Evolutionary conservation across 2,797 vertebrate species (phyloP).

Genomic region (Lepidocolaptes lacrymiger): DNA sequence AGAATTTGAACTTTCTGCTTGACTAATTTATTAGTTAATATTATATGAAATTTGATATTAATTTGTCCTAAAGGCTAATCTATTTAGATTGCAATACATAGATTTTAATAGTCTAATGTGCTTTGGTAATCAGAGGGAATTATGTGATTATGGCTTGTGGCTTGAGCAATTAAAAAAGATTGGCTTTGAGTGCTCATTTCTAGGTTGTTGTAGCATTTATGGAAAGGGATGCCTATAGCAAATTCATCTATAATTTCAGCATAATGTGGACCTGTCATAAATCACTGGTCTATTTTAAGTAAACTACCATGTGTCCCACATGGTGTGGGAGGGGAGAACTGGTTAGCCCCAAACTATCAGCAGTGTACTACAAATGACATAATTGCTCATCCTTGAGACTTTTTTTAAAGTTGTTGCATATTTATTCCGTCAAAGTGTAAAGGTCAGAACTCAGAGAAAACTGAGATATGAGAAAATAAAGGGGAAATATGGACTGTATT

Average conservation of each 20-base stretch:
- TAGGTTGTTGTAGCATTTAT: not conserved
- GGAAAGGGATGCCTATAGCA: not conserved
- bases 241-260: not conserved
- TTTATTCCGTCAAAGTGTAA: not conserved
- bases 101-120: not conserved
- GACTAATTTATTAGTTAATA: constrained; percentile 37
- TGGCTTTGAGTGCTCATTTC: not conserved
- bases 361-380: not conserved
- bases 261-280: not conserved
- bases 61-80: constrained; percentile 33
- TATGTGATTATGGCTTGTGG: not conserved
- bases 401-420: not conserved
- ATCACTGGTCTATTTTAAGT: not conserved
- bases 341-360: not conserved
- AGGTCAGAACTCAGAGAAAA: not conserved
- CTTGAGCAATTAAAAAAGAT: not conserved
- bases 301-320: rapidly evolving
- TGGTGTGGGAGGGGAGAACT: not conserved
- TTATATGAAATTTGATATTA: constrained; percentile 21
- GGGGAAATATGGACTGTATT: not conserved
- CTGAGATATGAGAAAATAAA: not conserved
- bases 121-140: constrained; percentile 19
- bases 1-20: constrained; percentile 12
- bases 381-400: rapidly evolving
- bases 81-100: constrained; percentile 19